Percentiles rank a stretch among this genome's conserved stretches.
These are phyloP conservation scores for Istiophorus platypterus DNA, from an alignment of 2,113 vertebrate genomes.

Conservation along the genomic window DNA sequence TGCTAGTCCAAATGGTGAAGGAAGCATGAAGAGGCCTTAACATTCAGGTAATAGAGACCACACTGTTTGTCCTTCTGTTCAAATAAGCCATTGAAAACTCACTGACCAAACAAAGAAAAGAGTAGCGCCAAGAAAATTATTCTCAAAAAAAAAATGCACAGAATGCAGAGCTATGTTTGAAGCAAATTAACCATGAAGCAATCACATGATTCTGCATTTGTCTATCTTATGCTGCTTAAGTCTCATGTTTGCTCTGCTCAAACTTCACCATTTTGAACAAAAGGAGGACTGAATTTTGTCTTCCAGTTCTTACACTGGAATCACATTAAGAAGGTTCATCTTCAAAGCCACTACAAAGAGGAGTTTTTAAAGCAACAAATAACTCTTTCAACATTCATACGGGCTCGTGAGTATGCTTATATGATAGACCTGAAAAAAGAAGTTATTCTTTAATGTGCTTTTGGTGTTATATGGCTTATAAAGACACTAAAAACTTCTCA, in stretches of 20 bases:
- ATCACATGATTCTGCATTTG: neutral
- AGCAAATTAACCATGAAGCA: neutral
- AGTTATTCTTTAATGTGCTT: neutral
- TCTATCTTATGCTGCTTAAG: neutral
- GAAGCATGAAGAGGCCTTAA: neutral
- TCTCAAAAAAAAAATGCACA: too few species aligned
- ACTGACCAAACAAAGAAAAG: neutral
- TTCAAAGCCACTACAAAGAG: neutral
- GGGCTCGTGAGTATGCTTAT: neutral
- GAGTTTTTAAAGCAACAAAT: neutral
- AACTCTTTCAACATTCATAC: neutral
- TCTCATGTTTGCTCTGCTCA: neutral
- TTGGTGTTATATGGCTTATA: neutral
- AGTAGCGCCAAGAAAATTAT: slow-evolving; percentile 6
- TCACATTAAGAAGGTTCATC: neutral
- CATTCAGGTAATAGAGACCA: neutral
- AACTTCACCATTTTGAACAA: neutral
- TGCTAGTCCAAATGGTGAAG: neutral
- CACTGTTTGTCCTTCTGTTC: neutral
- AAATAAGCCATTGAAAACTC: neutral
- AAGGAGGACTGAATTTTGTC: neutral
- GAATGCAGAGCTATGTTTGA: neutral
- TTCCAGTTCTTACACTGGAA: neutral
- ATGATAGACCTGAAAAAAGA: neutral
- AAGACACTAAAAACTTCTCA: neutral